Conservation (phyloP, 2,797 vertebrate genomes). For the Lacerta viridis region DNA sequence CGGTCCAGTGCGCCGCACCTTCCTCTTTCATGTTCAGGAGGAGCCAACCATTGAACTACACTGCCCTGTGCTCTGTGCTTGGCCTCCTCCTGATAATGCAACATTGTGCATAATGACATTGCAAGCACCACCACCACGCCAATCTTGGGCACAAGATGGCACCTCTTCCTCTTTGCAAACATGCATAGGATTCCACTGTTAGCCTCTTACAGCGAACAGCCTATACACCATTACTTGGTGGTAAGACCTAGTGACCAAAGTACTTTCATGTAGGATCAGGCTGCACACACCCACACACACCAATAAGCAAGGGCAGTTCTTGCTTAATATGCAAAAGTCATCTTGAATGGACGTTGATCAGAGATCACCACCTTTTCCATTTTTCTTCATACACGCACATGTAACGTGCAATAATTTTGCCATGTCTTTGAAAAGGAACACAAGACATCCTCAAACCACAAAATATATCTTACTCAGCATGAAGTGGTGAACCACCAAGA, state of each 20-base stretch:
- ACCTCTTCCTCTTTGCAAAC: background rate
- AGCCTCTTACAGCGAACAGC: background rate
- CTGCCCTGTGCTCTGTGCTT: too few relatives aligned
- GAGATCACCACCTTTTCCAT: background rate
- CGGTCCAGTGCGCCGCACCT: too few relatives aligned
- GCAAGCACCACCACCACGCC: too few relatives aligned
- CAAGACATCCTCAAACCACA: background rate
- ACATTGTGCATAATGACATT: too few relatives aligned
- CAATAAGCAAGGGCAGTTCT: background rate
- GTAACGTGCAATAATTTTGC: background rate
- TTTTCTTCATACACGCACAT: background rate
- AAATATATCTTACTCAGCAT: background rate
- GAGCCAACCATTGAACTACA: too few relatives aligned
- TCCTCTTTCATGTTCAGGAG: too few relatives aligned
- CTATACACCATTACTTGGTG: background rate
- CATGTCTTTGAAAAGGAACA: background rate
- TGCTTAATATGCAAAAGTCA: background rate
- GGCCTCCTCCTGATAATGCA: too few relatives aligned
- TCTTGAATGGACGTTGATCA: background rate
- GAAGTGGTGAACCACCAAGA: background rate
- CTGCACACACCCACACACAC: background rate
- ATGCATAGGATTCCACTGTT: background rate
- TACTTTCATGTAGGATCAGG: background rate
- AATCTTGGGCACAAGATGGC: too few relatives aligned
- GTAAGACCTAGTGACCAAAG: background rate